Evolutionary conservation across 1,140 invertebrate species (phyloP), one percentile per base, ranked within the genome.

Genomic region (Drosophila busckii): DNA sequence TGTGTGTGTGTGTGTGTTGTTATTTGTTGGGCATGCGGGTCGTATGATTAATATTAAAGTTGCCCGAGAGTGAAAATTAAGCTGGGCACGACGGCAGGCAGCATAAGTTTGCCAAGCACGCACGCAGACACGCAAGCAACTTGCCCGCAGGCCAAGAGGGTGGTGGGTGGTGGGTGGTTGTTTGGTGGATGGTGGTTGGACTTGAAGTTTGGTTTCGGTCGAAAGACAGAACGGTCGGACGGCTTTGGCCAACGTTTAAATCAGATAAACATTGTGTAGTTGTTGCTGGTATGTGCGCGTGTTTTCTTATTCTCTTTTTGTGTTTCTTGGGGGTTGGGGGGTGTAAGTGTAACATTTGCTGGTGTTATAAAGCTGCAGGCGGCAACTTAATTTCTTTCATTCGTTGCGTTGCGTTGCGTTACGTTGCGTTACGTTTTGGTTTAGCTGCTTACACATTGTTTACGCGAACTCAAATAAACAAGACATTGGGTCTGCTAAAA

Each of bases 21-120:
- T 53, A 37, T 62, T 38, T 56, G 58, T 35, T 45, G 34, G 49
- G 31, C 41, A 80, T 80, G 59, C 73, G 73, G 75, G 73, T 78
- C 68, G 68, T 54, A 73, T 80, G 73, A 78, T 78, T 78, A 78
- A 78, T 80, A 78, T 78, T 78, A 78, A 73, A 78, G 73, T 78
- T 78, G 44, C 60, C 46, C 61, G 54, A 65, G 53, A 69, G 73
- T 80, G 73, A 71, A 80, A 80, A 78, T 73, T 69, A 80, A 73
- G 63, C 70, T 44, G 42, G 63, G 56, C 46, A 42, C 17, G 25
- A n/a, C 38, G 38, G 52, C 38, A 44, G 37, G 34, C 65, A 80
- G 41, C 73, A 78, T 78, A 78, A 68, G 73, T 71, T 78, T 80
- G 45, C 49, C 28, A n/a, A 42, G 38, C 40, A 37, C 41, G 49